Percentiles rank a stretch among this genome's conserved stretches.
Conservation (phyloP, 1,140 invertebrate genomes). For the Stegodyphus mimosarum region DNA sequence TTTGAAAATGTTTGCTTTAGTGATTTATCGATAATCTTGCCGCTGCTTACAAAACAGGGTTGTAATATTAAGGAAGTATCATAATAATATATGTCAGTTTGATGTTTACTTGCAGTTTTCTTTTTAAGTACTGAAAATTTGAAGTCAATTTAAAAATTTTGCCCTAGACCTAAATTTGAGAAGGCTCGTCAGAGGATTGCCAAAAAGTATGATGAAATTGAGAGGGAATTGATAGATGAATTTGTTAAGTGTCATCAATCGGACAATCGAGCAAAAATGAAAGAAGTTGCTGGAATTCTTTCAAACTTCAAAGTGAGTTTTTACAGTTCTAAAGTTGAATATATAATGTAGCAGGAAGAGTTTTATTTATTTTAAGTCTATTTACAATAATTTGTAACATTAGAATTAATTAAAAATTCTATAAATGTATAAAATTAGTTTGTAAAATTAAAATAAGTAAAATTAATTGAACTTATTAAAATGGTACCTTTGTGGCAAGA, state of each 20-base stretch:
- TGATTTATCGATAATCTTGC: too few species aligned
- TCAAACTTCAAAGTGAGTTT: constrained; percentile 85
- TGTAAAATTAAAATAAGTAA: too few species aligned
- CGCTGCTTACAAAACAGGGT: too few species aligned
- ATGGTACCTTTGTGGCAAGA: too few species aligned
- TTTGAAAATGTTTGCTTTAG: too few species aligned
- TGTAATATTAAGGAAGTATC: neutral
- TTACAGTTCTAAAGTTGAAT: neutral
- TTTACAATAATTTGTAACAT: too few species aligned
- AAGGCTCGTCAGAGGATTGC: constrained; percentile 89
- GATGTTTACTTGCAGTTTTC: too few species aligned
- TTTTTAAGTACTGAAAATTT: neutral
- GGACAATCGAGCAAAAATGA: constrained; percentile 90
- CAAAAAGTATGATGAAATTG: constrained; percentile 95
- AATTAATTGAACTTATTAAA: too few species aligned
- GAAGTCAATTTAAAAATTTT: neutral
- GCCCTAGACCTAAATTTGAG: constrained; percentile 76
- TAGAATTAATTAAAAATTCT: too few species aligned
- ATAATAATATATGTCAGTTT: neutral
- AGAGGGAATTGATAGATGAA: constrained; percentile 92
- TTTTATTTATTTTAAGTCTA: too few species aligned
- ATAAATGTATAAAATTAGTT: too few species aligned
- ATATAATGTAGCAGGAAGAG: too few species aligned
- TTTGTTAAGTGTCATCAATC: constrained; percentile 87
- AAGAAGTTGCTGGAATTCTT: constrained; percentile 89